phyloP scores from a whole-genome alignment of 2,113 vertebrate genomes.

The Thalassarche chlororhynchos region DNA sequence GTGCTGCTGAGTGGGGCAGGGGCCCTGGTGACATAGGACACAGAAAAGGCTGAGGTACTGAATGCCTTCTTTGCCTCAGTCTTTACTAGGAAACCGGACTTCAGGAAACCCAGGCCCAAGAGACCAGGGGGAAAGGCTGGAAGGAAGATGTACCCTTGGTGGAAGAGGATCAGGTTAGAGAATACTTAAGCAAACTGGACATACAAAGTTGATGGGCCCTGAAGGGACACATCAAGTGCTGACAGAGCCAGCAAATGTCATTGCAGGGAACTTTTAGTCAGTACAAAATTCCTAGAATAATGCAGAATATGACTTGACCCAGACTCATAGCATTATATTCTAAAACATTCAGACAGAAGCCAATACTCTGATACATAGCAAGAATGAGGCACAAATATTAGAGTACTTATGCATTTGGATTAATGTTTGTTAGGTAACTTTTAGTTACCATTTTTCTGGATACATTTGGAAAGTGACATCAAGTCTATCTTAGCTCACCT shows the following conservation, averaged over 20 bases:
- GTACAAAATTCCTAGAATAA: neutral
- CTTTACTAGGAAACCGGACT: neutral
- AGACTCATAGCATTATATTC: neutral
- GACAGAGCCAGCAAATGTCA: neutral
- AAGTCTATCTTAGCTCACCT: neutral
- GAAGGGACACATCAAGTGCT: neutral
- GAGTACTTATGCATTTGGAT: neutral
- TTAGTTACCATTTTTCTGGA: neutral
- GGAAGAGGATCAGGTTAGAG: neutral
- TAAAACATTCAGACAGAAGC: neutral
- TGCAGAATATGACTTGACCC: neutral
- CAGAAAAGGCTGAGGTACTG: neutral
- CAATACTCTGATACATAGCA: neutral
- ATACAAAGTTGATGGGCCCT: neutral
- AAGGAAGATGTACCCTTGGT: neutral
- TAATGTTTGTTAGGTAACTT: neutral
- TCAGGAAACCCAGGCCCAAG: neutral
- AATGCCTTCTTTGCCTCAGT: neutral
- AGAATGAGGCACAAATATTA: neutral
- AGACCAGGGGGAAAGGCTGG: neutral
- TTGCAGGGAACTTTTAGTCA: neutral
- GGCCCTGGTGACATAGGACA: neutral
- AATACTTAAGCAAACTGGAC: neutral
- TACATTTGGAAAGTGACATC: neutral
- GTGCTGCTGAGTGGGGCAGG: neutral